These are phyloP conservation scores for Drosophila murphyi DNA, from an alignment of 1,140 invertebrate species.

Conservation along the genomic window DNA sequence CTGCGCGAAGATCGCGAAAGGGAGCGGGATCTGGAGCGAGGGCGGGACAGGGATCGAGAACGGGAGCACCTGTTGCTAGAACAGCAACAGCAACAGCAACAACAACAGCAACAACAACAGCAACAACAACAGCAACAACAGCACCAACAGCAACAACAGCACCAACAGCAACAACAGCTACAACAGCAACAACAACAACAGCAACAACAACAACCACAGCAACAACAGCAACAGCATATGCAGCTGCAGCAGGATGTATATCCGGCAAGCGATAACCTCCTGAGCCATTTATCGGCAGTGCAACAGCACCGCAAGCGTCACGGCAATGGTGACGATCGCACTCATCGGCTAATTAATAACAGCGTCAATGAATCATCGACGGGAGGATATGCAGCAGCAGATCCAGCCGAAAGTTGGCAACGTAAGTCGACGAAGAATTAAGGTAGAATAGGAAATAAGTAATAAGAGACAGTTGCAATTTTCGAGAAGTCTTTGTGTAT, in stretches of 20 bases:
- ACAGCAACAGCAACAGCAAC: constrained; percentile 55
- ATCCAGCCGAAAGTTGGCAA: constrained; percentile 89
- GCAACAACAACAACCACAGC: constrained; percentile 26
- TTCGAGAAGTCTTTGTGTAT: too few species aligned
- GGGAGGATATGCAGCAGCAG: constrained; percentile 22
- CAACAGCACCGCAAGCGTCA: constrained; percentile 59
- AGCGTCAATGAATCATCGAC: constrained; percentile 33
- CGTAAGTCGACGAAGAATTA: constrained; percentile 67
- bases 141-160: constrained; percentile 49
- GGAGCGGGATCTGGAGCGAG: constrained; percentile 42
- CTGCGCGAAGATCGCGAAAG: constrained; percentile 67
- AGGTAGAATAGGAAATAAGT: too few species aligned
- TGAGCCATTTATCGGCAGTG: constrained; percentile 36
- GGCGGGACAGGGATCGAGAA: constrained; percentile 42
- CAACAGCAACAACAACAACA: constrained; percentile 23
- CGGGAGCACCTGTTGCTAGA: constrained; percentile 62
- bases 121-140: constrained; percentile 43
- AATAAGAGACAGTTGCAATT: too few species aligned
- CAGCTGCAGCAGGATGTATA: constrained; percentile 49
- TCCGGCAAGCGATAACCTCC: constrained; percentile 51
- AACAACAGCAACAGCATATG: too few species aligned
- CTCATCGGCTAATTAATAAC: constrained; percentile 63
- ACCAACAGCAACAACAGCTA: constrained; percentile 41
- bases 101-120: constrained; percentile 55
- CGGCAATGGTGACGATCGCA: constrained; percentile 52